Percentiles rank a stretch among this genome's conserved stretches.
Conservation (phyloP, 2,797 vertebrate genomes). For the Enteromius trimaculatus region DNA sequence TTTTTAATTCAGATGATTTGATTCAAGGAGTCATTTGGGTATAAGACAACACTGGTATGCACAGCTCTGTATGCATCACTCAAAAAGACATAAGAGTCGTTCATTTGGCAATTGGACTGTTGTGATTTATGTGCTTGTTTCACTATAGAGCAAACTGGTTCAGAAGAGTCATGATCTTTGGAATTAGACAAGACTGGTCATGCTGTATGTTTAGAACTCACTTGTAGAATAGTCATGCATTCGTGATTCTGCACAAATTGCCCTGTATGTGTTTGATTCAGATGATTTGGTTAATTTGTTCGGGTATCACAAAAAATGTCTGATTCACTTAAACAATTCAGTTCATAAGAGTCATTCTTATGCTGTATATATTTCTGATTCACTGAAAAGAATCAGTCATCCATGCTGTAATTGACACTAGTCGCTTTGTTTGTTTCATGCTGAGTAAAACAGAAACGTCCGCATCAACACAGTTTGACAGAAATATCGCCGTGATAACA, state of each 20-base stretch:
- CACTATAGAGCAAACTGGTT: not conserved
- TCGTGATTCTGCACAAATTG: not conserved
- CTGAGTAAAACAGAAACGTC: not conserved
- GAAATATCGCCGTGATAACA: not conserved
- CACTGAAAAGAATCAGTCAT: not conserved
- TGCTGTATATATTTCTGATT: not conserved
- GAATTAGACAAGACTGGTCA: not conserved
- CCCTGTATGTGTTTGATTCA: not conserved
- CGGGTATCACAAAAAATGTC: not conserved
- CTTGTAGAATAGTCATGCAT: not conserved
- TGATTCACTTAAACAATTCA: not conserved
- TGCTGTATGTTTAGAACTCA: not conserved
- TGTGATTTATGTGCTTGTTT: not conserved
- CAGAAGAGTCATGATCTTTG: not conserved
- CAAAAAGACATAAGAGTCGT: not conserved
- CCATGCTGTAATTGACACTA: not conserved
- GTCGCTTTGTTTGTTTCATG: not conserved
- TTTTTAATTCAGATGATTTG: not conserved
- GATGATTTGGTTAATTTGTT: not conserved
- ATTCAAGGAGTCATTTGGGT: not conserved
- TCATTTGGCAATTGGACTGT: not conserved
- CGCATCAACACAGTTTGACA: not conserved
- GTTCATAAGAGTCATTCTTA: not conserved
- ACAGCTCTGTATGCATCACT: not conserved
- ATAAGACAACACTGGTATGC: not conserved